phyloP scores from a whole-genome alignment of 2,888 invertebrate species.

The Caenorhabditis angaria region DNA sequence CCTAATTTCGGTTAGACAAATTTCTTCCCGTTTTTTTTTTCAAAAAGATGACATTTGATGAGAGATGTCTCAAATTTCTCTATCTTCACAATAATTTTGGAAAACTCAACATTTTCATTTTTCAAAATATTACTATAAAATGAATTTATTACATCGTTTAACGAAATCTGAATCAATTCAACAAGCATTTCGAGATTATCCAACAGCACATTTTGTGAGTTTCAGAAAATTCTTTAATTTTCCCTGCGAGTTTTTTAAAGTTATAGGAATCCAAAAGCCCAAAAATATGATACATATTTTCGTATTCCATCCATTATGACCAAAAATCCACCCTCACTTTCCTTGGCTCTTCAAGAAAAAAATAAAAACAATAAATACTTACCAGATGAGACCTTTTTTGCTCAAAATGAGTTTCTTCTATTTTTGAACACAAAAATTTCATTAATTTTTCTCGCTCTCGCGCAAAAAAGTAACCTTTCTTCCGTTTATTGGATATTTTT shows the following conservation, averaged over 20 bases:
- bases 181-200: slow-evolving; percentile 30
- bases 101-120: background rate
- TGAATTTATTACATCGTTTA: slow-evolving; percentile 32
- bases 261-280: background rate
- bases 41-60: slow-evolving; percentile 9
- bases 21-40: background rate
- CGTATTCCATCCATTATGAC: background rate
- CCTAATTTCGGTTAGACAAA: no score
- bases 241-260: background rate
- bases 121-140: slow-evolving; percentile 6
- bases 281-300: background rate
- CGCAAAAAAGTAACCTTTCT: background rate
- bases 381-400: slow-evolving; percentile 4
- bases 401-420: background rate
- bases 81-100: background rate
- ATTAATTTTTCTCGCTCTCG: background rate
- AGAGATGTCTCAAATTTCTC: slow-evolving; percentile 16
- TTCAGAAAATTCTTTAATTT: slow-evolving; percentile 4
- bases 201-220: slow-evolving; percentile 27
- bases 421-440: background rate
- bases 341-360: background rate
- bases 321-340: background rate
- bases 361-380: background rate
- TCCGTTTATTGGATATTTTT: background rate
- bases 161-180: slow-evolving; percentile 32